Percentiles rank a stretch among this genome's conserved stretches.
phyloP scores from a whole-genome alignment of 2,797 vertebrate genomes.

The Gouania willdenowi region DNA sequence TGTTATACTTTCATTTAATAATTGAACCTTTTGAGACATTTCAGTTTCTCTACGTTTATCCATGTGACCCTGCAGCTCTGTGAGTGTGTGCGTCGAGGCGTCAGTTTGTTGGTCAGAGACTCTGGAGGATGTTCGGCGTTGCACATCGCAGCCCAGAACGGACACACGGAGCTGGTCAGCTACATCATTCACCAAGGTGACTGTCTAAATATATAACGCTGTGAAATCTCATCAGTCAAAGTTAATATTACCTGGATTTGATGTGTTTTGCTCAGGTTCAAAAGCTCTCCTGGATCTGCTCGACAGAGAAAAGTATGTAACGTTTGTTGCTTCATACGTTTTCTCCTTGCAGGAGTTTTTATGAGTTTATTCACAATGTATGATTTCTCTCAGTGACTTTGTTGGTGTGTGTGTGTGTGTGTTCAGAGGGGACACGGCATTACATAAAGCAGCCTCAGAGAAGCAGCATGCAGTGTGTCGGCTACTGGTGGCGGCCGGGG shows the following conservation, averaged over 20 bases:
- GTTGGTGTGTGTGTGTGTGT: constrained; percentile 14
- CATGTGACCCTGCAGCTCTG: constrained; percentile 79
- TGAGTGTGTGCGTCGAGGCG: constrained; percentile 83
- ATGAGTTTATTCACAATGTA: too few species aligned
- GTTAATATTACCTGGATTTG: not conserved
- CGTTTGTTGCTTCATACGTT: too few species aligned
- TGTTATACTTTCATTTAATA: too few species aligned
- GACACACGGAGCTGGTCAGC: constrained; percentile 84
- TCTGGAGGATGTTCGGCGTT: constrained; percentile 84
- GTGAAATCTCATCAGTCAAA: too few species aligned
- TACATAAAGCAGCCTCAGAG: constrained; percentile 91
- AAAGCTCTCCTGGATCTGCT: constrained; percentile 89
- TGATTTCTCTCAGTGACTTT: constrained; percentile 8
- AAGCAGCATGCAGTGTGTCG: constrained; percentile 84
- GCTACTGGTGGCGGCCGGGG: constrained; percentile 87
- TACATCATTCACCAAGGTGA: constrained; percentile 92
- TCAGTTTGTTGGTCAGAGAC: constrained; percentile 87
- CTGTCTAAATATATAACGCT: too few species aligned
- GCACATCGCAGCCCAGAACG: constrained; percentile 86
- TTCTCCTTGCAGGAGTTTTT: too few species aligned
- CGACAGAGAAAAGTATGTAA: constrained; percentile 88
- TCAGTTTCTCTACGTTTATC: too few species aligned
- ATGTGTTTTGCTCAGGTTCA: constrained; percentile 73
- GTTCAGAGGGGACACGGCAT: constrained; percentile 87
- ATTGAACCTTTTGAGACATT: too few species aligned